Base-by-base conservation (phyloP, 2,797 vertebrate genomes). In the Sebastes melanostomus region DNA sequence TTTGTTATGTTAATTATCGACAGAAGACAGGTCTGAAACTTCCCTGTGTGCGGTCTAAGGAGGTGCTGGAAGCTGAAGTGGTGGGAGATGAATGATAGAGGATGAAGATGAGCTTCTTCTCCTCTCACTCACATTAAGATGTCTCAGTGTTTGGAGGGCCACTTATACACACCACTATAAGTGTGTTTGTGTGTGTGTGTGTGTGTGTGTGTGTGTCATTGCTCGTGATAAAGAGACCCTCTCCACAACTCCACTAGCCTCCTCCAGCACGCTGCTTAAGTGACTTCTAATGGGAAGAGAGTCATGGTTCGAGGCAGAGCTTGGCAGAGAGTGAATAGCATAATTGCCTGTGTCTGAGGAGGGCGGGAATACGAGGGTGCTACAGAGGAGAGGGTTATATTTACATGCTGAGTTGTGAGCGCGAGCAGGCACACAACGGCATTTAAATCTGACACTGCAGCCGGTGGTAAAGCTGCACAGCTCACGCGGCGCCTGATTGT, bases 351-450 rank as follows among this genome's bases (percentile, higher is more conserved):
- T 82, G 80, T 90, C 82, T 83, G 84, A 85, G 86, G 87, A 85
- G 88, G 78, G 82, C 36, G 65, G 78, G 66, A 68, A 75, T 72
- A 90, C 30, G 76, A 93, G 91, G 88, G 91, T 85, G 77, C 94
- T 93, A 83, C 84, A 91, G 79, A 90, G 74, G 83, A 93, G 86
- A 91, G 89, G 90, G 86, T 86, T 80, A 82, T 87, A 92, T 93
- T 93, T 92, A 92, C 92, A 90, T 85, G 82, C 83, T 77, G 82
- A 38, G 81, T 46, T 80, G 76, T 65, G 78, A 90, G 83, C 78
- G 9, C 12, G 68, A 81, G 77, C 79, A 77, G 81, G 85, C 81
- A 86, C 88, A 84, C 78, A 81, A 84, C 25, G 16, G 77, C 69
- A 87, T 89, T 91, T 91, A 88, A 87, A 89, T 76, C 6, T 83